Evolutionary conservation across 2,113 vertebrate species (phyloP).

Genomic region (Clarias magur): DNA sequence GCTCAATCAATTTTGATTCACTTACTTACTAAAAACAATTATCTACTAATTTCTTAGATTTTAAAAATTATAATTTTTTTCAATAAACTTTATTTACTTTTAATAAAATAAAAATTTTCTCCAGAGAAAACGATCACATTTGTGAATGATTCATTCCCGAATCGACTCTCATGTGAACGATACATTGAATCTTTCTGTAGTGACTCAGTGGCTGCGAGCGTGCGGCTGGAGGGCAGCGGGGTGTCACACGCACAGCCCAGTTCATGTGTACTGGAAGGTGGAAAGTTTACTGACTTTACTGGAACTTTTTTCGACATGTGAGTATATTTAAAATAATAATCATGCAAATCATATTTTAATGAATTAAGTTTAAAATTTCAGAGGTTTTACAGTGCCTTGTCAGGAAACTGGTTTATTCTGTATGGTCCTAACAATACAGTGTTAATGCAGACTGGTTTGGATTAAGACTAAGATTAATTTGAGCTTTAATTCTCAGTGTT

Average conservation of each 20-base stretch:
- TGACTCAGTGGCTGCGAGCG: not conserved
- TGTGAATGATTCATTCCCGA: not conserved
- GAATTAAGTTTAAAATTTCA: not conserved
- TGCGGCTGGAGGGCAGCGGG: not conserved
- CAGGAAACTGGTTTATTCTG: not conserved
- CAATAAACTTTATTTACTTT: not conserved
- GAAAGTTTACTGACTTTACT: not conserved
- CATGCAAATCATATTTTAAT: not conserved
- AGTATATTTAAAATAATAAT: constrained; percentile 1
- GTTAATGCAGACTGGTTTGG: not conserved
- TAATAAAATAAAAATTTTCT: too few relatives aligned
- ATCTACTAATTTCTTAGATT: too few relatives aligned
- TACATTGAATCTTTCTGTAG: not conserved
- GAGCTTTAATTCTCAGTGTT: not conserved
- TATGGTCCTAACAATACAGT: not conserved
- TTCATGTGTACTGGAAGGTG: constrained; percentile 7
- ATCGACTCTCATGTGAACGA: not conserved
- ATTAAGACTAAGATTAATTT: not conserved
- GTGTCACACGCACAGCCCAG: not conserved
- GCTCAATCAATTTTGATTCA: too few relatives aligned
- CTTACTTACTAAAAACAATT: too few relatives aligned
- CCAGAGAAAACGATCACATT: too few relatives aligned
- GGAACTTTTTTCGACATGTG: not conserved
- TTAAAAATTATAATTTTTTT: not conserved
- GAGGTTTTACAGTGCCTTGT: not conserved